Conservation (phyloP, 2,797 vertebrate species). For the Enteromius fasciolatus region DNA sequence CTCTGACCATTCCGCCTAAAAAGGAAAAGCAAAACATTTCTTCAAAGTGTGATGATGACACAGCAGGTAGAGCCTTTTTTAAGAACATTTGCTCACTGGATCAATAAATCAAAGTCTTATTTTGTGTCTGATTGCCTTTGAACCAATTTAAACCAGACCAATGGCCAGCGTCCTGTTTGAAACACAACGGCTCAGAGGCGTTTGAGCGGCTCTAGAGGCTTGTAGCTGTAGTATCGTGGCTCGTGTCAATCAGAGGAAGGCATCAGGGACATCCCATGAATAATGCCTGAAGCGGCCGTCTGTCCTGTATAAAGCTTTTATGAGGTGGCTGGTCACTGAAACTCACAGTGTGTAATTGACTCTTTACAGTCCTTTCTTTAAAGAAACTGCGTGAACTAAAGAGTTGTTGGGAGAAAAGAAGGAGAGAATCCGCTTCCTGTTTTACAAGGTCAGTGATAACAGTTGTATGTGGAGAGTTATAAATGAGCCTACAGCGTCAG, state of each 20-base stretch:
- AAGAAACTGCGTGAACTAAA: conserved; percentile 27
- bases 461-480: not conserved
- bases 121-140: conserved; percentile 28
- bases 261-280: conserved; percentile 55
- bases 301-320: conserved; percentile 62
- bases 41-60: conserved; percentile 2
- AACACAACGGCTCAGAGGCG: conserved; percentile 10
- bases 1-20: not conserved
- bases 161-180: not conserved
- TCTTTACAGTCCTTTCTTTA: conserved; percentile 47
- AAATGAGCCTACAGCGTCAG: conserved; percentile 1
- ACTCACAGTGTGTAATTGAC: conserved; percentile 54
- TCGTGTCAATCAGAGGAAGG: conserved; percentile 36
- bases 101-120: conserved; percentile 33
- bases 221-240: not conserved
- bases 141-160: conserved; percentile 15
- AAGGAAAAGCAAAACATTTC: not conserved
- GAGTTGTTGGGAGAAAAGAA: conserved; percentile 6
- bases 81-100: not conserved
- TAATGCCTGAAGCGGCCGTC: conserved; percentile 55
- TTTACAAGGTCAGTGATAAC: conserved; percentile 54
- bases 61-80: not conserved
- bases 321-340: conserved; percentile 52
- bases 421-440: not conserved
- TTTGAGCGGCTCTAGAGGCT: conserved; percentile 11